Percentiles rank a stretch among this genome's conserved stretches.
phyloP scores from a whole-genome alignment of 2,113 vertebrate genomes.

The Grus americana region DNA sequence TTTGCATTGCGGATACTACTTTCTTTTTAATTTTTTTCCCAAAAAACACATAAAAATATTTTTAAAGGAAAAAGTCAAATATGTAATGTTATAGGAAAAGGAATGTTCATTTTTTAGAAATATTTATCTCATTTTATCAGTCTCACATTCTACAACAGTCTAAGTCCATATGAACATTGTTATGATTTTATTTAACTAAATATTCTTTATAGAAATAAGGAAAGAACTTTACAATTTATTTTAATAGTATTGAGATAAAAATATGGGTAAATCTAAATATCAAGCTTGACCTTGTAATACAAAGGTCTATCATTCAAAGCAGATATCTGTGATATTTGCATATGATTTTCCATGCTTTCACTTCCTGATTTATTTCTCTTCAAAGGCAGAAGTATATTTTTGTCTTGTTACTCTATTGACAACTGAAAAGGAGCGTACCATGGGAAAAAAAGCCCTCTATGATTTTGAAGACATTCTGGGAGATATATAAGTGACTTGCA shows the following conservation, averaged over 20 bases:
- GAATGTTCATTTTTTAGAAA: neutral
- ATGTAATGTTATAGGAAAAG: neutral
- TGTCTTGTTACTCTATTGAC: neutral
- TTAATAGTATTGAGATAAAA: neutral
- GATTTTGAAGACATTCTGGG: neutral
- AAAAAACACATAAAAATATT: neutral
- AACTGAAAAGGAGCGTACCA: neutral
- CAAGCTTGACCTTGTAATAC: neutral
- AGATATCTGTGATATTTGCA: neutral
- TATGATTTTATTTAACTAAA: neutral
- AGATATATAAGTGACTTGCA: neutral
- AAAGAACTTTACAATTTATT: neutral
- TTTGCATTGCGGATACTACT: fast-evolving
- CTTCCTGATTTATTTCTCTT: neutral
- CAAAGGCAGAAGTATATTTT: neutral
- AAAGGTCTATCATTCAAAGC: neutral
- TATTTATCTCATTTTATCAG: neutral
- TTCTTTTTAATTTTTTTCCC: fast-evolving
- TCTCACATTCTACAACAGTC: neutral
- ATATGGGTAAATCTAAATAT: neutral
- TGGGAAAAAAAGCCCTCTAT: neutral
- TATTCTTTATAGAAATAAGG: neutral
- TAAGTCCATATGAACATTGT: neutral
- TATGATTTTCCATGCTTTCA: neutral
- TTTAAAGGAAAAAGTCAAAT: neutral